Conservation (phyloP, 1,140 invertebrate species). For the Oedothorax gibbosus region DNA sequence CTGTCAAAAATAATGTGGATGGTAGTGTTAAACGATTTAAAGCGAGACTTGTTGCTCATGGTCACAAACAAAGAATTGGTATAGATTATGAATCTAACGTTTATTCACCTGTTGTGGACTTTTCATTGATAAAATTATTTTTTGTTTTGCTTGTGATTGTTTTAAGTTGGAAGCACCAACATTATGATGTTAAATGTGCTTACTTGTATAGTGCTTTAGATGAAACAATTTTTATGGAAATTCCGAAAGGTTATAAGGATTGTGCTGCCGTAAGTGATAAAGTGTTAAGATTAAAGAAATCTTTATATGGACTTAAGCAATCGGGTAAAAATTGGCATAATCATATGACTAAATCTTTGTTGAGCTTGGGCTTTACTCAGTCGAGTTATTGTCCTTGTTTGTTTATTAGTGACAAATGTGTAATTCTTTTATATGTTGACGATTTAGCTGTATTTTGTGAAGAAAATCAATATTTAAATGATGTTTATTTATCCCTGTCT, state of each 20-base stretch:
- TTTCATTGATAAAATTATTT: constrained; percentile 6
- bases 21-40: neutral
- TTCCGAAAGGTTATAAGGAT: neutral
- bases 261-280: neutral
- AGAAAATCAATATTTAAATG: neutral
- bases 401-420: neutral
- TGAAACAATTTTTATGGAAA: neutral
- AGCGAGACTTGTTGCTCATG: neutral
- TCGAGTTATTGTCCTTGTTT: neutral
- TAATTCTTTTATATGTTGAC: neutral
- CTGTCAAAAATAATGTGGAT: neutral
- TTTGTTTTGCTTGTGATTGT: constrained; percentile 3
- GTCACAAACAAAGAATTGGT: no score
- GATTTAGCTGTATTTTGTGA: neutral
- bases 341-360: neutral
- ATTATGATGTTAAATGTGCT: neutral
- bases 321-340: neutral
- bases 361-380: neutral
- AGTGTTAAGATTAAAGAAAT: neutral
- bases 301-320: constrained; percentile 9
- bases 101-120: neutral
- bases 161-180: neutral
- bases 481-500: neutral
- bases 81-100: no score
- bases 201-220: neutral